Evolutionary conservation across 2,113 vertebrate species (phyloP).

Genomic region (Scalopus aquaticus): DNA sequence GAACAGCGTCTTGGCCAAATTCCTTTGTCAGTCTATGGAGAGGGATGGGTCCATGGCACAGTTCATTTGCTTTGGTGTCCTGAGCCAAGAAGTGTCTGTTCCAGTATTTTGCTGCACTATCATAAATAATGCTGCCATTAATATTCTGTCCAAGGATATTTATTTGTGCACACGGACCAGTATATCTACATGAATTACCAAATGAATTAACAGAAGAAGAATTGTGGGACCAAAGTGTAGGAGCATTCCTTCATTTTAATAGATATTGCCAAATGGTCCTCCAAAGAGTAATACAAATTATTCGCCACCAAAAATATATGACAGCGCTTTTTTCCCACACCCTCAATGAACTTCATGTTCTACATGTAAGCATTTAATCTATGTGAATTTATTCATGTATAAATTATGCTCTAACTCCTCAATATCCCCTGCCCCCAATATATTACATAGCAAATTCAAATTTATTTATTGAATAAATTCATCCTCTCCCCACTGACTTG

Average conservation of each 20-base stretch:
- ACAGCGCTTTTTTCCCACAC: neutral
- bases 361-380: constrained; percentile 20
- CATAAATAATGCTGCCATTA: constrained; percentile 21
- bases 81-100: neutral
- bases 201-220: constrained; percentile 14
- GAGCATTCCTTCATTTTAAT: neutral
- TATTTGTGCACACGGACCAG: constrained; percentile 39
- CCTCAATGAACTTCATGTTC: constrained; percentile 5
- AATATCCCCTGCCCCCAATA: neutral
- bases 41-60: neutral
- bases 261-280: constrained; percentile 14
- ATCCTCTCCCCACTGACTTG: neutral
- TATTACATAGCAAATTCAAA: constrained; percentile 38
- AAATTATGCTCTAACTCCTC: constrained; percentile 41
- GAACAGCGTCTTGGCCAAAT: constrained; percentile 21
- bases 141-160: constrained; percentile 44
- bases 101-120: constrained; percentile 7
- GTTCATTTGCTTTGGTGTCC: neutral
- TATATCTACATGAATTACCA: constrained; percentile 22
- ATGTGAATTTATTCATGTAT: neutral
- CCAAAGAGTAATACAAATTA: constrained; percentile 1
- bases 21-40: neutral
- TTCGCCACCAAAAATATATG: neutral
- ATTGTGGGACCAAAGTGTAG: neutral
- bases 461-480: constrained; percentile 47